Evolutionary conservation across 1,140 invertebrate species (phyloP).

Genomic region (Charaxes varanes): DNA sequence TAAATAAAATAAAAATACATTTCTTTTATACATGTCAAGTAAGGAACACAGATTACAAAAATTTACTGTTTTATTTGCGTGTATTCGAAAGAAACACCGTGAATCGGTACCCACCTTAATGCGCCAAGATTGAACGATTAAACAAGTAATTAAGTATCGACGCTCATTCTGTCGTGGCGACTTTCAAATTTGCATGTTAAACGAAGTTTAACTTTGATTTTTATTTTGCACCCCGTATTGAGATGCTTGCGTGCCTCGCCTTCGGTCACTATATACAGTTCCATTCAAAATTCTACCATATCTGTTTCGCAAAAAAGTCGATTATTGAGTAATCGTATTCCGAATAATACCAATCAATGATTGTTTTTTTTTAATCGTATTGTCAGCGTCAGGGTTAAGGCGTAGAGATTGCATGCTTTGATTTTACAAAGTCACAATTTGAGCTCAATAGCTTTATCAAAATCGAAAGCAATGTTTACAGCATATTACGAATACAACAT

Average conservation of each 20-base stretch:
- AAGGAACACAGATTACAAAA: too few relatives aligned
- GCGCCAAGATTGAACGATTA: conserved; percentile 65
- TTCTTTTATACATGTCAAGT: too few relatives aligned
- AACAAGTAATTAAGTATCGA: conserved; percentile 71
- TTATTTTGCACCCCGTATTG: conserved; percentile 64
- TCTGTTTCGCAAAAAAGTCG: neutral
- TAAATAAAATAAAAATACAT: too few relatives aligned
- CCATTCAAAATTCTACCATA: neutral
- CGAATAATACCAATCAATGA: conserved; percentile 26
- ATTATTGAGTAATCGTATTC: conserved; percentile 17
- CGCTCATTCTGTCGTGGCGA: conserved; percentile 65
- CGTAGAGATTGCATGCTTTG: conserved; percentile 66
- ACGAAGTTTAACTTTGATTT: conserved; percentile 64
- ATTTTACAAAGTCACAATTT: conserved; percentile 56
- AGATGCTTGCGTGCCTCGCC: conserved; percentile 40
- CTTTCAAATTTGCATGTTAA: conserved; percentile 74
- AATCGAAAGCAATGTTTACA: conserved; percentile 20
- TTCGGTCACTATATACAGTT: conserved; percentile 1
- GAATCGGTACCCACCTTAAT: conserved; percentile 40
- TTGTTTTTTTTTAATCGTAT: conserved; percentile 66
- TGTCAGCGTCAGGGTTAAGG: conserved; percentile 63
- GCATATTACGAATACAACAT: too few relatives aligned
- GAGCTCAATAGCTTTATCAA: conserved; percentile 42
- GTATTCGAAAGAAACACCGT: neutral
- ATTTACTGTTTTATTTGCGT: too few relatives aligned